Conservation (phyloP, 2,113 vertebrate species). For the Calidris pugnax region DNA sequence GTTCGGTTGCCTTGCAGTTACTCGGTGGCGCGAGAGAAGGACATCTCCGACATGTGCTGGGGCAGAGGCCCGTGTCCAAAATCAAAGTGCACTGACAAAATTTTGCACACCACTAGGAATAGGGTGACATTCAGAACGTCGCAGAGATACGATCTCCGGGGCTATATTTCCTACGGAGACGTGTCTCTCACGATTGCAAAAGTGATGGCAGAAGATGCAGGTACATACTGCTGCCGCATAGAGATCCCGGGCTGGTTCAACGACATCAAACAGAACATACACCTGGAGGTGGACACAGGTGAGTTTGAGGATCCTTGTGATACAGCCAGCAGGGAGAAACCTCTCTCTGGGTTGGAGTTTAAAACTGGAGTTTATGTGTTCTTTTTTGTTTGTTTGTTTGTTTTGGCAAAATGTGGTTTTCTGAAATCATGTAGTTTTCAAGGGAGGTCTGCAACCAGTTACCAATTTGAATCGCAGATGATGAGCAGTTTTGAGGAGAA, state of each 20-base stretch:
- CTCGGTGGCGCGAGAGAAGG: rapidly evolving
- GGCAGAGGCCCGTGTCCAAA: slow-evolving; percentile 22
- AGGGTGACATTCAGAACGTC: background rate
- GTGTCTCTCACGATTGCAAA: slow-evolving; percentile 77
- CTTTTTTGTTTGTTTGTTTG: background rate
- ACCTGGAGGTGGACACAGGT: slow-evolving; percentile 54
- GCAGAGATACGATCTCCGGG: background rate
- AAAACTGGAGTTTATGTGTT: background rate
- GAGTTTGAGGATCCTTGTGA: background rate
- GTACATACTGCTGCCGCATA: slow-evolving; percentile 81
- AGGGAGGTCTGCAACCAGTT: background rate
- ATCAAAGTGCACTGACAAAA: background rate
- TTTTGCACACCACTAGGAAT: background rate
- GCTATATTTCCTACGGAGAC: slow-evolving; percentile 32
- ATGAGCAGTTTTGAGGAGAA: background rate
- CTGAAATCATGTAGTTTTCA: rapidly evolving
- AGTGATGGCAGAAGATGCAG: slow-evolving; percentile 57
- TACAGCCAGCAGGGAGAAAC: background rate
- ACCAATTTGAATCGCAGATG: background rate
- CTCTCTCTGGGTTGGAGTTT: background rate
- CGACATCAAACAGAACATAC: slow-evolving; percentile 59
- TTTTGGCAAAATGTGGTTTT: background rate
- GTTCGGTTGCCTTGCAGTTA: slow-evolving; percentile 36
- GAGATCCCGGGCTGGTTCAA: slow-evolving; percentile 78
- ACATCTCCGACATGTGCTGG: slow-evolving; percentile 39